A percentile compares a stretch with the other conserved stretches of the same genome.
phyloP scores from a whole-genome alignment of 2,113 vertebrate genomes.

The Microcebus murinus region DNA sequence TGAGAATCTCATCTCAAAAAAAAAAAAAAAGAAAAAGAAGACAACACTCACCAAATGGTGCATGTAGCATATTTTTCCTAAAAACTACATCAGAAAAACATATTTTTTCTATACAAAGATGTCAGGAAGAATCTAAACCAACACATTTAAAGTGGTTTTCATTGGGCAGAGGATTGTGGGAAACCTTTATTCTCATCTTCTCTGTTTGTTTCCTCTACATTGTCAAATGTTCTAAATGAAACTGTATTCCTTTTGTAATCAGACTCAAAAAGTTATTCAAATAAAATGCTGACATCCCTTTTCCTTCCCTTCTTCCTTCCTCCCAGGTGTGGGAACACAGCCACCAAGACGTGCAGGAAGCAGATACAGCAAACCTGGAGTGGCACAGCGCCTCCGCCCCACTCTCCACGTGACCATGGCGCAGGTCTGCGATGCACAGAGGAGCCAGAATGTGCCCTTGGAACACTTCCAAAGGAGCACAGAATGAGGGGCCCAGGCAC shows the following conservation, averaged over 20 bases:
- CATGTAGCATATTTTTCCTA: background rate
- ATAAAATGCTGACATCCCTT: slow-evolving; percentile 28
- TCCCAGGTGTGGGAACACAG: slow-evolving; percentile 18
- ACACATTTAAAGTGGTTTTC: background rate
- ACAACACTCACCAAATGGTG: background rate
- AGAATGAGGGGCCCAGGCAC: rapidly evolving
- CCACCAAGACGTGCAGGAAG: background rate
- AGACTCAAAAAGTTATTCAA: slow-evolving; percentile 48
- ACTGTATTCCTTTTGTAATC: slow-evolving; percentile 54
- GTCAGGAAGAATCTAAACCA: background rate
- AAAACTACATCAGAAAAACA: background rate
- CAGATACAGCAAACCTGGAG: background rate
- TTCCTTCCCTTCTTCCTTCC: background rate
- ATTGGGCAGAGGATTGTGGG: background rate
- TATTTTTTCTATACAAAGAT: rapidly evolving
- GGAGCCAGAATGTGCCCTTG: too few species aligned
- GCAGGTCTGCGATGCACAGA: background rate
- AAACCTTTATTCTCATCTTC: slow-evolving; percentile 14
- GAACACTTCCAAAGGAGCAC: background rate
- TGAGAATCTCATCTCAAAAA: too few species aligned
- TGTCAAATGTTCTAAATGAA: slow-evolving; percentile 45
- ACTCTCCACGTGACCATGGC: rapidly evolving
- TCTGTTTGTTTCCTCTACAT: slow-evolving; percentile 32
- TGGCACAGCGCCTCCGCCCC: background rate
- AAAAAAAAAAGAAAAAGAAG: background rate